Conservation (phyloP, 1,140 invertebrate genomes). For the Lepidurus couesii region DNA sequence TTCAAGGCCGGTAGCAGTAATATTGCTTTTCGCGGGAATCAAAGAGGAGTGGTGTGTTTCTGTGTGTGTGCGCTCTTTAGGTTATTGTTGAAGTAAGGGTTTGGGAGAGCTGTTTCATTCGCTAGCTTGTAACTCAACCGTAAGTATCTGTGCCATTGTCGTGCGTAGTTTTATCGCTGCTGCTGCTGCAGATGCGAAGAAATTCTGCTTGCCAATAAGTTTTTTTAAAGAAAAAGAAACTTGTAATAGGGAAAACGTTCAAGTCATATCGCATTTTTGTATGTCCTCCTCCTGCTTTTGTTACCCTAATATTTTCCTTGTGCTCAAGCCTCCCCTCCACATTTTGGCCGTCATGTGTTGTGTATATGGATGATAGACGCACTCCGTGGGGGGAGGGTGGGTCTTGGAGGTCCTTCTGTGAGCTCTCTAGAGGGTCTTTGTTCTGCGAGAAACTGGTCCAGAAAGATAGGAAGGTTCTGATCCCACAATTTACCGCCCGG, state of each 20-base stretch:
- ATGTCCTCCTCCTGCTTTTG: neutral
- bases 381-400: neutral
- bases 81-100: neutral
- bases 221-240: neutral
- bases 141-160: conserved; percentile 3
- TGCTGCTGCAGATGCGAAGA: neutral
- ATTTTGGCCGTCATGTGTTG: neutral
- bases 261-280: conserved; percentile 9
- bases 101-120: neutral
- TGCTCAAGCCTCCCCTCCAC: neutral
- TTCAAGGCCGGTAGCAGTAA: neutral
- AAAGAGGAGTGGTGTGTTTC: neutral
- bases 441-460: neutral
- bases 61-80: neutral
- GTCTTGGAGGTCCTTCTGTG: neutral
- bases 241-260: neutral
- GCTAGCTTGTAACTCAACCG: neutral
- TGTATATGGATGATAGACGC: neutral
- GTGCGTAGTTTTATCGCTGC: conserved; percentile 1
- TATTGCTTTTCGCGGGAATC: neutral
- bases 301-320: neutral
- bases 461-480: conserved; percentile 11
- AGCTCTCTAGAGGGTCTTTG: conserved; percentile 21
- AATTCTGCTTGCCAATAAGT: neutral
- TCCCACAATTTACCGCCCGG: conserved; percentile 17